Percentiles rank a stretch among this genome's conserved stretches.
Conservation (phyloP, 2,888 invertebrate species). For the Cloeon dipterum region DNA sequence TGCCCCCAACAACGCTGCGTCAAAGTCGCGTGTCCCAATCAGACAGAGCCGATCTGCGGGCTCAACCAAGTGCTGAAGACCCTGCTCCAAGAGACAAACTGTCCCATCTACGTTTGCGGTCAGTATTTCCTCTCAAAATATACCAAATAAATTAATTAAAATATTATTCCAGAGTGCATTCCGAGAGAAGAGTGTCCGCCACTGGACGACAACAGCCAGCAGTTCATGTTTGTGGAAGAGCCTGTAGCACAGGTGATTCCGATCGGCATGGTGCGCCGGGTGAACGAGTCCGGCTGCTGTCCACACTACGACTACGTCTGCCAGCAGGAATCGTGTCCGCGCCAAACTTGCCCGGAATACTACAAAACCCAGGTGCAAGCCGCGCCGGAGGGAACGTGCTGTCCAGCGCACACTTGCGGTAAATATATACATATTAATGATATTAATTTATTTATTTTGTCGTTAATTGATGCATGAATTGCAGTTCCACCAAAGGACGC, state of each 20-base stretch:
- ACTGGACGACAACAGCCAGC: too few relatives aligned
- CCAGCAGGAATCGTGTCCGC: too few relatives aligned
- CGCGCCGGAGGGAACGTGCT: slow-evolving; percentile 25
- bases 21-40: slow-evolving; percentile 1
- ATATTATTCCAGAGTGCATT: slow-evolving; percentile 34
- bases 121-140: slow-evolving; percentile 12
- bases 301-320: slow-evolving; percentile 28
- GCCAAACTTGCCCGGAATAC: too few relatives aligned
- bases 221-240: too few relatives aligned
- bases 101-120: slow-evolving; percentile 53
- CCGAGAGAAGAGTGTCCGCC: slow-evolving; percentile 42
- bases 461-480: slow-evolving; percentile 9
- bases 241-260: too few relatives aligned
- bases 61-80: slow-evolving; percentile 45
- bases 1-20: slow-evolving; percentile 42
- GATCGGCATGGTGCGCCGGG: slow-evolving; percentile 34
- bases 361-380: too few relatives aligned
- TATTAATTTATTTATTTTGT: neutral
- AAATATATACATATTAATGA: slow-evolving; percentile 9
- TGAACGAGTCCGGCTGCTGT: slow-evolving; percentile 47
- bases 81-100: too few relatives aligned
- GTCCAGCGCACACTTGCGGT: slow-evolving; percentile 42
- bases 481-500: slow-evolving; percentile 35
- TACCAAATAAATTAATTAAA: neutral
- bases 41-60: slow-evolving; percentile 24